These are phyloP conservation scores for Subanguina moxae DNA, from an alignment of 1,140 invertebrate species.

Conservation along the genomic window DNA sequence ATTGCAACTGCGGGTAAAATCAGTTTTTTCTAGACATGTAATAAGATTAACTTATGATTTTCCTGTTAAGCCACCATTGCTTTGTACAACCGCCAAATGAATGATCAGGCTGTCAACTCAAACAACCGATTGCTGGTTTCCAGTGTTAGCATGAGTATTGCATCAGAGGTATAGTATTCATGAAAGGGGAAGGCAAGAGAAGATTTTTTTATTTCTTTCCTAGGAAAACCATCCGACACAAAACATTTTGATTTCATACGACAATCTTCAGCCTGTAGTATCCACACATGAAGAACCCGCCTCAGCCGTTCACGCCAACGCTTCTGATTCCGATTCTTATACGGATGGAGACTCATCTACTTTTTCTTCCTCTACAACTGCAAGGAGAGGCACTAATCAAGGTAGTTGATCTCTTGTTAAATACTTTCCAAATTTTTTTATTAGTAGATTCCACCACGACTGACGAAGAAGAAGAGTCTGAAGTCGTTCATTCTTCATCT, in stretches of 20 bases:
- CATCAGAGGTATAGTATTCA: constrained; percentile 12
- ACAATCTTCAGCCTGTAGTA: not conserved
- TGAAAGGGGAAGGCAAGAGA: too few relatives aligned
- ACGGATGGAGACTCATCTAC: not conserved
- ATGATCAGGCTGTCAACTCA: constrained; percentile 1
- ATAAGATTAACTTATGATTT: too few relatives aligned
- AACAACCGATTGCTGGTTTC: constrained; percentile 10
- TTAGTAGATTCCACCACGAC: constrained; percentile 1
- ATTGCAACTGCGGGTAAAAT: constrained; percentile 14
- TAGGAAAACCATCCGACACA: constrained; percentile 3
- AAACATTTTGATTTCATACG: constrained; percentile 13
- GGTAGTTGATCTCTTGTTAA: not conserved
- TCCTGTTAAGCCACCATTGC: constrained; percentile 23
- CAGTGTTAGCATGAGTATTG: constrained; percentile 1
- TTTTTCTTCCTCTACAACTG: not conserved
- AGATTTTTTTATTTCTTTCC: not conserved
- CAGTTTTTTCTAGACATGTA: too few relatives aligned
- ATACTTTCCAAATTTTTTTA: not conserved
- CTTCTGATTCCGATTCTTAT: not conserved
- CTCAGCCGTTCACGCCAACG: too few relatives aligned
- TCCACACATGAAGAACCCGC: too few relatives aligned
- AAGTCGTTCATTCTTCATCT: not conserved
- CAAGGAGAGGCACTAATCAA: too few relatives aligned
- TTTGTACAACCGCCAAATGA: constrained; percentile 20
- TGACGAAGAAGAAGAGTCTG: not conserved